Percentiles rank a stretch among this genome's conserved stretches.
Evolutionary conservation across 1,140 invertebrate species (phyloP).

Genomic region (Macrobrachium rosenbergii): DNA sequence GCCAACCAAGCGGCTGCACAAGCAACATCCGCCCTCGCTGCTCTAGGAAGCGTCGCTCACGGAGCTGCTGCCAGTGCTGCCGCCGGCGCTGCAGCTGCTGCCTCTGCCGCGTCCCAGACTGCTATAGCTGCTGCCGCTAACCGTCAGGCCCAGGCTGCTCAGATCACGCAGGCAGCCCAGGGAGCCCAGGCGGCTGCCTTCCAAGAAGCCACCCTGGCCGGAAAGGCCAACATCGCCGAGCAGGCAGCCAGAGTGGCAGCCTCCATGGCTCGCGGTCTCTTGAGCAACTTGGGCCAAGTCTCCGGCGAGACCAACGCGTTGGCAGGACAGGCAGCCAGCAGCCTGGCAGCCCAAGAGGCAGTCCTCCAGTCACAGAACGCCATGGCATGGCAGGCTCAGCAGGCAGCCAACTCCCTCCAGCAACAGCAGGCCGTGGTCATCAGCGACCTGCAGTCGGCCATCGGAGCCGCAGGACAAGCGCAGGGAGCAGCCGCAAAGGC

Average conservation of each 20-base stretch:
- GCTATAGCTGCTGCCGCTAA: slow-evolving; percentile 2
- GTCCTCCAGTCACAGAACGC: not conserved
- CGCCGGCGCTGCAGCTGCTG: not conserved
- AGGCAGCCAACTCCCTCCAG: not conserved
- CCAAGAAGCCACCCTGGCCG: slow-evolving; percentile 4
- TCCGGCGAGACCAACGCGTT: slow-evolving; percentile 6
- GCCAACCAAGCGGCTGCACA: slow-evolving; percentile 15
- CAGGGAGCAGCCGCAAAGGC: slow-evolving; percentile 8
- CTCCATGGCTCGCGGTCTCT: slow-evolving; percentile 3
- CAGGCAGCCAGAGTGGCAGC: slow-evolving; percentile 10
- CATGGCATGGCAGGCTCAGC: slow-evolving; percentile 6
- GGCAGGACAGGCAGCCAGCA: not conserved
- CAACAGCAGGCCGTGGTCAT: not conserved
- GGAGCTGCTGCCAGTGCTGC: slow-evolving; percentile 4
- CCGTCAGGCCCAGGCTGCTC: slow-evolving; percentile 10
- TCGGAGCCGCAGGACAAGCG: not conserved
- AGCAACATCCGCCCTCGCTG: not conserved
- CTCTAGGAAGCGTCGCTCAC: not conserved
- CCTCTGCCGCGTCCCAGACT: not conserved
- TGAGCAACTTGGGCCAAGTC: not conserved
- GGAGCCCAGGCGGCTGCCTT: not conserved
- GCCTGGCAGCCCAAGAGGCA: not conserved
- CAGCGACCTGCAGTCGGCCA: not conserved
- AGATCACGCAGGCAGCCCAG: not conserved
- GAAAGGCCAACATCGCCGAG: slow-evolving; percentile 8